A percentile compares a stretch with the other conserved stretches of the same genome.
These are phyloP conservation scores for Cyphomyrus plagiostoma DNA, from an alignment of 2,113 vertebrate genomes.

Conservation along the genomic window DNA sequence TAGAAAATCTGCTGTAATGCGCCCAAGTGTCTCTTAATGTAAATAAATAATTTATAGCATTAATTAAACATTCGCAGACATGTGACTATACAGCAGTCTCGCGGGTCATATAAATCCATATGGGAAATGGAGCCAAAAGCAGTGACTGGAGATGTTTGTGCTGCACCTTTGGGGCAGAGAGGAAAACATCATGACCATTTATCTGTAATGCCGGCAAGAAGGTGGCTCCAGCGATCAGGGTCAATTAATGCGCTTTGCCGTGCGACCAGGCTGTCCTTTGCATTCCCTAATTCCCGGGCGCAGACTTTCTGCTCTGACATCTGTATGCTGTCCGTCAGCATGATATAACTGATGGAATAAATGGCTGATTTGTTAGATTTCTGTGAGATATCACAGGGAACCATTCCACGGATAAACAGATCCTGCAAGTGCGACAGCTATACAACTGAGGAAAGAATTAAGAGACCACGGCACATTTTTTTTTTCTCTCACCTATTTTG, in stretches of 20 bases:
- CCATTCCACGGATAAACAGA: neutral
- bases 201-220: neutral
- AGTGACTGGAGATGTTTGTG: neutral
- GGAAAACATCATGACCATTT: neutral
- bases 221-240: neutral
- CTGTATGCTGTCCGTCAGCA: neutral
- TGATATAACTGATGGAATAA: neutral
- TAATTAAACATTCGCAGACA: neutral
- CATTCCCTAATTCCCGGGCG: neutral
- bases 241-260: neutral
- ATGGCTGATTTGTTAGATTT: neutral
- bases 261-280: neutral
- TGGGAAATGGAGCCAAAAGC: neutral
- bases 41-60: neutral
- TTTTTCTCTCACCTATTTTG: too few species aligned
- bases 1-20: neutral
- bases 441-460: too few species aligned
- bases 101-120: neutral
- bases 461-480: too few species aligned
- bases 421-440: neutral
- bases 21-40: neutral
- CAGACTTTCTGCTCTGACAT: neutral
- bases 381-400: neutral
- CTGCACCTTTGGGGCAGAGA: constrained; percentile 15
- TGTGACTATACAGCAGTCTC: neutral